Percentiles rank a stretch among this genome's conserved stretches.
Evolutionary conservation across 2,113 vertebrate species (phyloP).

Genomic region (Galeopterus variegatus): DNA sequence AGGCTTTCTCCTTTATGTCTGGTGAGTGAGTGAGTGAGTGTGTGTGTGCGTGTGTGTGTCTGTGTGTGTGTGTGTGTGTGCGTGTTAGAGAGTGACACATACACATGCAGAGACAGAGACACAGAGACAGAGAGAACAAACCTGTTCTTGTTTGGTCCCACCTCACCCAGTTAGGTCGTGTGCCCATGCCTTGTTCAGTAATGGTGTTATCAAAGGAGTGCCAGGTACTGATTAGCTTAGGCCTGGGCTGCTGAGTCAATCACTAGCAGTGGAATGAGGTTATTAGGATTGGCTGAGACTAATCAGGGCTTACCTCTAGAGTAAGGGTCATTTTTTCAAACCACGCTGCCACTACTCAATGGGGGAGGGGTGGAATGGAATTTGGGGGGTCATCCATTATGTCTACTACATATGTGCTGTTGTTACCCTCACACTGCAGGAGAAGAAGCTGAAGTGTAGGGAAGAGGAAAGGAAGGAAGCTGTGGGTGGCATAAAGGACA

Average conservation of each 20-base stretch:
- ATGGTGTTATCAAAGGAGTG: background rate
- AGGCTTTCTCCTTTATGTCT: background rate
- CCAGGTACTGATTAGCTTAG: background rate
- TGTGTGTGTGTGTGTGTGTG: too few species aligned
- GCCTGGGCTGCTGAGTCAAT: background rate
- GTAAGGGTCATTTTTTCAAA: background rate
- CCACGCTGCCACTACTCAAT: accelerated
- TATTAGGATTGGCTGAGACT: background rate
- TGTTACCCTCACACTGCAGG: background rate
- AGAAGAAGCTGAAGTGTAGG: background rate
- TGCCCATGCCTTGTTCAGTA: background rate
- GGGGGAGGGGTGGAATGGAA: background rate
- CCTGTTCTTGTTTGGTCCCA: background rate
- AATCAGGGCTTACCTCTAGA: background rate
- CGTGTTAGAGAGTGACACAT: too few species aligned
- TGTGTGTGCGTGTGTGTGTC: too few species aligned
- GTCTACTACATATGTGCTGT: background rate
- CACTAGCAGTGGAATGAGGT: background rate
- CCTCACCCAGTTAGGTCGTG: background rate
- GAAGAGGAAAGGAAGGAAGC: background rate
- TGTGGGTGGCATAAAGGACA: background rate
- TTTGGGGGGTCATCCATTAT: too few species aligned
- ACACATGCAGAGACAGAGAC: background rate
- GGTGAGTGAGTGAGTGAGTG: background rate
- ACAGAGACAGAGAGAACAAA: background rate